Evolutionary conservation across 2,113 vertebrate genomes (phyloP).

Genomic region (Girardinichthys multiradiatus): DNA sequence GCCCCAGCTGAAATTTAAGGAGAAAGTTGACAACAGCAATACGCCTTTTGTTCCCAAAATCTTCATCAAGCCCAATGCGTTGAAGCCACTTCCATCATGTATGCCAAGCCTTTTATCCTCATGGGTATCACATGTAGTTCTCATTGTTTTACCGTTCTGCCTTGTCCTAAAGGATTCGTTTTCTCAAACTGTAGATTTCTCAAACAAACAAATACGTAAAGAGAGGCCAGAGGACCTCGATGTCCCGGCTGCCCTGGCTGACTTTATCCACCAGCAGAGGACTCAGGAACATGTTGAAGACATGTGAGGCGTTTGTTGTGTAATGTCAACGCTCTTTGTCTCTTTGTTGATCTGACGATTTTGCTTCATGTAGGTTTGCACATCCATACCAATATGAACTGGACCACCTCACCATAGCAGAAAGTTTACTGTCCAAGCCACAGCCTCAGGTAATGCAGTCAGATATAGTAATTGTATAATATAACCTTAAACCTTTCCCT

Average conservation of each 20-base stretch:
- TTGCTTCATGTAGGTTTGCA: slow-evolving; percentile 83
- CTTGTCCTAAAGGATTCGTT: neutral
- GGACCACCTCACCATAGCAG: slow-evolving; percentile 85
- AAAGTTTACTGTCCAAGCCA: slow-evolving; percentile 83
- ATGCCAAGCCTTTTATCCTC: slow-evolving; percentile 41
- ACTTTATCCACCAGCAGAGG: slow-evolving; percentile 95
- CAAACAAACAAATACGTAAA: slow-evolving; percentile 83
- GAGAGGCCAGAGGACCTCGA: slow-evolving; percentile 91
- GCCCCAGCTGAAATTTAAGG: slow-evolving; percentile 93
- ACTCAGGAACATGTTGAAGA: slow-evolving; percentile 89
- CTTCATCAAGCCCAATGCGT: slow-evolving; percentile 93
- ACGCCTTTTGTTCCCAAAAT: slow-evolving; percentile 93
- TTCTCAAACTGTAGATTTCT: slow-evolving; percentile 78
- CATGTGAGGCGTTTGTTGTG: slow-evolving; percentile 82
- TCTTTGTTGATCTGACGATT: neutral
- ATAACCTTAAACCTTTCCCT: neutral
- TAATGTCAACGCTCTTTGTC: neutral
- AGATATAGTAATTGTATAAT: neutral
- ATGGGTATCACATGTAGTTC: neutral
- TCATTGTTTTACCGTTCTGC: neutral
- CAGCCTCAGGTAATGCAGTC: slow-evolving; percentile 83
- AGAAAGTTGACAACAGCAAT: slow-evolving; percentile 96
- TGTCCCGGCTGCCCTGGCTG: slow-evolving; percentile 91
- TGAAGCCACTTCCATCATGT: slow-evolving; percentile 91
- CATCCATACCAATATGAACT: slow-evolving; percentile 96